Percentiles rank a stretch among this genome's conserved stretches.
Evolutionary conservation across 2,888 invertebrate species (phyloP).

Genomic region (Polietes domitor): DNA sequence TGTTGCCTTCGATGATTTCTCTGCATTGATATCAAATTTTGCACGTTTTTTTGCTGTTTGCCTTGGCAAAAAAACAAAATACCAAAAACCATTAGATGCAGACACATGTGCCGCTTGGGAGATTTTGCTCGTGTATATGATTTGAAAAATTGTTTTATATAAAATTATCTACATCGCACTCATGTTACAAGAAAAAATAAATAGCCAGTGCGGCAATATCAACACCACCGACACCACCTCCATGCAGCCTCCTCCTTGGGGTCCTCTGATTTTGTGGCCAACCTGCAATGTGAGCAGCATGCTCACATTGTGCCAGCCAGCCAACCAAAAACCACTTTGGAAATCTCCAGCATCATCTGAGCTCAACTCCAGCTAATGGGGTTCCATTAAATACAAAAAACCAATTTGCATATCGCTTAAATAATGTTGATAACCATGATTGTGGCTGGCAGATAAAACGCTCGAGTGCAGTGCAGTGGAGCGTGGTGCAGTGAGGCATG

Average conservation of each 20-base stretch:
- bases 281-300: too few species aligned
- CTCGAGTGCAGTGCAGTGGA: conserved; percentile 18
- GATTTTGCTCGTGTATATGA: conserved; percentile 48
- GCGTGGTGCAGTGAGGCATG: background rate
- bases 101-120: conserved; percentile 38
- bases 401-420: conserved; percentile 67
- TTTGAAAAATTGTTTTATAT: conserved; percentile 65
- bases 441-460: conserved; percentile 49
- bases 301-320: conserved; percentile 43
- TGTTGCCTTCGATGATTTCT: conserved; percentile 40
- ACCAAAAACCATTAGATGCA: background rate
- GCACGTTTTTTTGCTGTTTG: conserved; percentile 58
- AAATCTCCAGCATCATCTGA: conserved; percentile 60
- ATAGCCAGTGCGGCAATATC: background rate
- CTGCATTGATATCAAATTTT: conserved; percentile 62
- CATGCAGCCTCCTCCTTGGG: background rate
- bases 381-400: conserved; percentile 67
- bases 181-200: conserved; percentile 32
- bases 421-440: conserved; percentile 67
- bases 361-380: conserved; percentile 62
- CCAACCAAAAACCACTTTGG: conserved; percentile 27
- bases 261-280: background rate
- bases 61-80: too few species aligned
- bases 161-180: conserved; percentile 60
- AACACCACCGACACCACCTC: background rate